A percentile compares a stretch with the other conserved stretches of the same genome.
phyloP scores from a whole-genome alignment of 1,140 invertebrate genomes.

The Cydia amplana region DNA sequence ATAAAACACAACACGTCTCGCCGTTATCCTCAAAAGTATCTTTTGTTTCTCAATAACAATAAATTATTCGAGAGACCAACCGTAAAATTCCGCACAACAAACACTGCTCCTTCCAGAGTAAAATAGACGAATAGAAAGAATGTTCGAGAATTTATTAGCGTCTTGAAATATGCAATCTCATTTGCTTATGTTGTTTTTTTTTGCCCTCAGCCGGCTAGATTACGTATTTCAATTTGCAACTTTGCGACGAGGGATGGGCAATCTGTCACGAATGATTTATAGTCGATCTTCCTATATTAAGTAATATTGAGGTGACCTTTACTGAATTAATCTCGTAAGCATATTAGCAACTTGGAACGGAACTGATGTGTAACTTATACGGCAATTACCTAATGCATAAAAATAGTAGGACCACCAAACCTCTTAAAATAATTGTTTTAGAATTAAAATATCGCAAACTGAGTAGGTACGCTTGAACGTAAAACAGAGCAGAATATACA shows the following conservation, averaged over 20 bases:
- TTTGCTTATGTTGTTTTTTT: constrained; percentile 19
- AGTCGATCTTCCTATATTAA: not conserved
- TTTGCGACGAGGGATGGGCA: not conserved
- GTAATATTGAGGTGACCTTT: constrained; percentile 20
- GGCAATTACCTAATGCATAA: too few species aligned
- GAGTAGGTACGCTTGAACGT: too few species aligned
- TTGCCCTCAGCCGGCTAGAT: not conserved
- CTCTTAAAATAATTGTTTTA: too few species aligned
- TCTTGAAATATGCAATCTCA: constrained; percentile 15
- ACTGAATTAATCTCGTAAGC: constrained; percentile 2
- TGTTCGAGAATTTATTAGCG: constrained; percentile 2
- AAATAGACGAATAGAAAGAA: constrained; percentile 15
- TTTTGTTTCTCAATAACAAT: constrained; percentile 28
- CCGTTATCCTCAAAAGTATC: constrained; percentile 17
- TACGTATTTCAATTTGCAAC: constrained; percentile 28
- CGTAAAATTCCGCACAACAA: constrained; percentile 21
- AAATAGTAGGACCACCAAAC: too few species aligned
- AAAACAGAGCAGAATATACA: too few species aligned
- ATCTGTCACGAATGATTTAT: constrained; percentile 20
- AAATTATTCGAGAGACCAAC: constrained; percentile 22
- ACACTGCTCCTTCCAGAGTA: not conserved
- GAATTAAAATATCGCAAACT: too few species aligned
- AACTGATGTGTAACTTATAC: too few species aligned
- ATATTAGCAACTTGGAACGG: not conserved
- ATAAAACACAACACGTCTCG: not conserved